Evolutionary conservation across 2,888 invertebrate species (phyloP).

Genomic region (Scrobipalpa costella): DNA sequence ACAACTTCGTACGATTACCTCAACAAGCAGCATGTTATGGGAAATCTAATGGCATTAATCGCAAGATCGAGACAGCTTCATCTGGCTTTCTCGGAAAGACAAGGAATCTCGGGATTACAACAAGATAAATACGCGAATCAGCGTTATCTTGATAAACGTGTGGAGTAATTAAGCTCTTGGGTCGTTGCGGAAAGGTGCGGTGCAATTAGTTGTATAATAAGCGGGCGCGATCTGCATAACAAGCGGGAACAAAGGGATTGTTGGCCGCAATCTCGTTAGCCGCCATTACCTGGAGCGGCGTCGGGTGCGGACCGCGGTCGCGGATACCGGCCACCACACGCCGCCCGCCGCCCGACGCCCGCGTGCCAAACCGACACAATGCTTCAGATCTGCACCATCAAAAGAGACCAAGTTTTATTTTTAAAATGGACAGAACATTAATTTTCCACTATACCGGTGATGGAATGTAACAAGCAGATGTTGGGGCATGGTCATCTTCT

Average conservation of each 20-base stretch:
- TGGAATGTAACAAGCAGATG: too few relatives aligned
- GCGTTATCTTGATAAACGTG: conserved; percentile 20
- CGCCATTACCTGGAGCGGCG: conserved; percentile 36
- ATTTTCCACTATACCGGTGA: too few relatives aligned
- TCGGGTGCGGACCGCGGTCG: conserved; percentile 13
- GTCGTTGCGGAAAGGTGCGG: conserved; percentile 38
- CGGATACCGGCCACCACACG: neutral
- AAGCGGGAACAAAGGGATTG: conserved; percentile 52
- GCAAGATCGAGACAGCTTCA: conserved; percentile 8
- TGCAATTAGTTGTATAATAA: conserved; percentile 48
- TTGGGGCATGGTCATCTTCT: too few relatives aligned
- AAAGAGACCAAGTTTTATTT: neutral
- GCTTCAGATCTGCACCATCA: neutral
- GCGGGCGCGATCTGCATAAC: conserved; percentile 49
- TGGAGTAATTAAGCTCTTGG: conserved; percentile 40
- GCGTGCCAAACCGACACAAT: conserved; percentile 4
- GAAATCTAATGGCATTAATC: conserved; percentile 3
- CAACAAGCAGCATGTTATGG: conserved; percentile 5
- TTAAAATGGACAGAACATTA: neutral
- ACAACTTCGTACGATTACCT: neutral
- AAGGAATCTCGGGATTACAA: conserved; percentile 6
- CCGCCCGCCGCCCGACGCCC: neutral
- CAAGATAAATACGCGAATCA: conserved; percentile 15
- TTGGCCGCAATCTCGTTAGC: conserved; percentile 48
- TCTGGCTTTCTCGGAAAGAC: conserved; percentile 11